Percentiles rank a stretch among this genome's conserved stretches.
Evolutionary conservation across 2,113 vertebrate species (phyloP).

Genomic region (Dicentrarchus labrax): DNA sequence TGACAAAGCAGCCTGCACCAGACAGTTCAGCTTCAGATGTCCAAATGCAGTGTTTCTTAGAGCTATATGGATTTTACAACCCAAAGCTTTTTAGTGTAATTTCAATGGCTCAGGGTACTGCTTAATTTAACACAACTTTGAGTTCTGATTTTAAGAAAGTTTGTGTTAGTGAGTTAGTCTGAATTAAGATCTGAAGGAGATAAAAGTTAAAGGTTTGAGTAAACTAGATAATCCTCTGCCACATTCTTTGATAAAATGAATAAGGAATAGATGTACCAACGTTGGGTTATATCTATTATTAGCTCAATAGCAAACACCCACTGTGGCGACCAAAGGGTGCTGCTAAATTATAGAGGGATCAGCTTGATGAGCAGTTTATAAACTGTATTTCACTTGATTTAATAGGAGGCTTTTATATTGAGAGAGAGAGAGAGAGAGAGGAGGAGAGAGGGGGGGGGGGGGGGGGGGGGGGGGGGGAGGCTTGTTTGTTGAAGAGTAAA

Average conservation of each 20-base stretch:
- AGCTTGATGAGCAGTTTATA: neutral
- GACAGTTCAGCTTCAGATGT: neutral
- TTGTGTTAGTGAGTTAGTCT: neutral
- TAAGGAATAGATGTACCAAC: no score
- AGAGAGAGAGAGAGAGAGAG: no score
- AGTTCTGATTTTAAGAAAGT: neutral
- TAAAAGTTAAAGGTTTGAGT: neutral
- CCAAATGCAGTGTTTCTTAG: neutral
- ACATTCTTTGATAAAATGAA: neutral
- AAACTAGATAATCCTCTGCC: neutral
- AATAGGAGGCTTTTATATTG: neutral
- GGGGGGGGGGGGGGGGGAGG: neutral
- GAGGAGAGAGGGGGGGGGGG: neutral
- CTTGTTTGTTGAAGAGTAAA: neutral
- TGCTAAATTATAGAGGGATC: neutral
- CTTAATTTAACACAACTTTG: neutral
- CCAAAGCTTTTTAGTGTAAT: neutral
- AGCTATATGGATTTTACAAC: neutral
- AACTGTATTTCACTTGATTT: neutral
- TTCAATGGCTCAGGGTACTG: neutral
- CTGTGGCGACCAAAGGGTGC: neutral
- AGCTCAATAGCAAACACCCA: neutral
- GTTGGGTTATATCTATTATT: neutral
- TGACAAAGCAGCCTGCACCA: slow-evolving; percentile 13
- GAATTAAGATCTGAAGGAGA: neutral